Conservation (phyloP, 1,140 invertebrate species). For the Drosophila insularis region DNA sequence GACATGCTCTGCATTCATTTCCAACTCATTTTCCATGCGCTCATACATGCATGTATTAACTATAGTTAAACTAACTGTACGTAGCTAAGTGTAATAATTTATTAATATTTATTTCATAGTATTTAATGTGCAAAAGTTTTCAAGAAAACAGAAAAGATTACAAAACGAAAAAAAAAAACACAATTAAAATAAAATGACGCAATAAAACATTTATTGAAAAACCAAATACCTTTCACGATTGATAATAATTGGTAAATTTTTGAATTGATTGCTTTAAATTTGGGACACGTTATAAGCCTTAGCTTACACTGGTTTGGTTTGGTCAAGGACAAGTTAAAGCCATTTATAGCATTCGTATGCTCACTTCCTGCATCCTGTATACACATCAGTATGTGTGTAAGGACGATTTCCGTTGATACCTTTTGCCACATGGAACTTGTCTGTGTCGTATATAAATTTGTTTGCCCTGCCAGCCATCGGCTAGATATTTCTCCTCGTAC, state of each 20-base stretch:
- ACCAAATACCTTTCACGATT: neutral
- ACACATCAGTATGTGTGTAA: neutral
- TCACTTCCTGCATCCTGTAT: conserved; percentile 2
- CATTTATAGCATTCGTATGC: neutral
- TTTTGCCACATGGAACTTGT: neutral
- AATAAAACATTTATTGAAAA: conserved; percentile 39
- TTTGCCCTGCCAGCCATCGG: conserved; percentile 1
- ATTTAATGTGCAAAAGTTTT: conserved; percentile 74
- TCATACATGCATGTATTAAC: conserved; percentile 39
- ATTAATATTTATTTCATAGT: conserved; percentile 76
- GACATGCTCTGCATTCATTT: conserved; percentile 46
- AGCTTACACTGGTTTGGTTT: neutral
- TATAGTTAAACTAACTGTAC: conserved; percentile 64
- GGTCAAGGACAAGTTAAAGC: conserved; percentile 24
- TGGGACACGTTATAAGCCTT: no score
- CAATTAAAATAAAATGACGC: conserved; percentile 21
- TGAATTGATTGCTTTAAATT: neutral
- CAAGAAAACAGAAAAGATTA: conserved; percentile 67
- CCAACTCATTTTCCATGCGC: conserved; percentile 38
- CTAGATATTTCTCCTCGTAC: neutral
- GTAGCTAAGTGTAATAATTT: conserved; percentile 72
- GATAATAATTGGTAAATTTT: neutral
- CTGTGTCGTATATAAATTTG: conserved; percentile 1
- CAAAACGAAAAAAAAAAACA: conserved; percentile 73
- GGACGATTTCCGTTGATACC: conserved; percentile 1